Evolutionary conservation across 2,113 vertebrate genomes (phyloP), one percentile per base, ranked within the genome.

Genomic region (Sminthopsis crassicaudata): DNA sequence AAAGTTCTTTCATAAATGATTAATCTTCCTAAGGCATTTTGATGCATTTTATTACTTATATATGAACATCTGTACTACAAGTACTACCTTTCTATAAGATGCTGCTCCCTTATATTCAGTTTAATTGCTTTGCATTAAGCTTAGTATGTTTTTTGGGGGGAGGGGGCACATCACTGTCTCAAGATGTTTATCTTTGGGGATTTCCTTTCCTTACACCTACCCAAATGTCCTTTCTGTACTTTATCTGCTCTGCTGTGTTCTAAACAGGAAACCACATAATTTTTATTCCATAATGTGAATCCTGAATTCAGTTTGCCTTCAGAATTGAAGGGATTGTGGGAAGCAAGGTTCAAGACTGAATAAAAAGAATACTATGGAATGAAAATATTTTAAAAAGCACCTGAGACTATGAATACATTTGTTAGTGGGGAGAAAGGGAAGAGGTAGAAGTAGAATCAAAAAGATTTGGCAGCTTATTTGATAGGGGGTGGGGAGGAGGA

Each of bases 1-100:
- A 76, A 67, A 94, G 92, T 93, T 11, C 36, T 97, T 19, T 46
- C 46, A 46, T 94, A 53, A 96, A 92, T 93, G 51, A 94, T 91
- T 91, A 53, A 60, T 92, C 94, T 57, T n/a, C 46, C 10, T 55
- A 46, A 5, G 88, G 93, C 50, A 51, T 88, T 94, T 92, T 95
- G 89, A 89, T 92, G 42, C 50, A 54, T 50, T 42, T 67, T 96
- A 94, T 96, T 91, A 57, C 7, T 92, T 94, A 76, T 48, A 25
- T 57, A 25, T 67, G 89, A 94, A 76, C 95, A 95, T 19, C n/a
- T 84, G n/a, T 42, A 16, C 14, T 84, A 42, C n/a, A 84, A 91
- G 60, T 93, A 96, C 8, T 53, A 36, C 67, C 53, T 88, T 90
- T 94, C n/a, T n/a, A 42, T 90, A 51, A 95, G 55, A 50, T 51